Percentiles rank a stretch among this genome's conserved stretches.
Conservation (phyloP, 2,888 invertebrate genomes). For the Catocala nupta region DNA sequence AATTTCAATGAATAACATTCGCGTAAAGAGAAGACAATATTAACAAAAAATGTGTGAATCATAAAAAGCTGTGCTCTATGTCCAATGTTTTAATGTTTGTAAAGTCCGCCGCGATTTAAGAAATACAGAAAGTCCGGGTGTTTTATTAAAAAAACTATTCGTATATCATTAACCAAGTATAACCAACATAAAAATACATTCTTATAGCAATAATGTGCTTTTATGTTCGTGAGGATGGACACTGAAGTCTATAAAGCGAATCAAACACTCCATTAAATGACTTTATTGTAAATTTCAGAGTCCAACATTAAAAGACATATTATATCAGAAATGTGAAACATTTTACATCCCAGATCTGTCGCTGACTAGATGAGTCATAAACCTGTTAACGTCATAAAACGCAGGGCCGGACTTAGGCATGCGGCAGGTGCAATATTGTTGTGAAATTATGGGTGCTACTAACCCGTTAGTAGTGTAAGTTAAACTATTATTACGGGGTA, state of each 20-base stretch:
- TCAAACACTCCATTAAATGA: neutral
- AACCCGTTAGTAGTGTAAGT: slow-evolving; percentile 6
- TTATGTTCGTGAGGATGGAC: too few relatives aligned
- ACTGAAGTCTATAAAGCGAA: neutral
- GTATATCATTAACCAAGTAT: too few relatives aligned
- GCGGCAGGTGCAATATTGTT: slow-evolving; percentile 12
- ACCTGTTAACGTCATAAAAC: slow-evolving; percentile 44
- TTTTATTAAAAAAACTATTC: too few relatives aligned
- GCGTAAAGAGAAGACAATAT: too few relatives aligned
- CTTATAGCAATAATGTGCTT: too few relatives aligned
- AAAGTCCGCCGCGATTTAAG: too few relatives aligned
- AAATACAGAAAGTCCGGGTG: too few relatives aligned
- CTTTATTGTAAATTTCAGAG: slow-evolving; percentile 5
- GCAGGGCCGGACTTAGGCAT: slow-evolving; percentile 21
- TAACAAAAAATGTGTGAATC: too few relatives aligned
- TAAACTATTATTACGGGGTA: slow-evolving; percentile 7
- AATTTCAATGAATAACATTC: too few relatives aligned
- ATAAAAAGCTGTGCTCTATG: too few relatives aligned
- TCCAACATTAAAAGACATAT: slow-evolving; percentile 24
- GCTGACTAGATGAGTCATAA: slow-evolving; percentile 45
- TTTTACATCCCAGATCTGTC: slow-evolving; percentile 47
- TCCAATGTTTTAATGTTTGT: too few relatives aligned
- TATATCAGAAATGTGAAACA: slow-evolving; percentile 44
- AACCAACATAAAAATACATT: too few relatives aligned
- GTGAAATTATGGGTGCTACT: slow-evolving; percentile 11